Evolutionary conservation across 2,888 invertebrate genomes (phyloP).

Genomic region (Micoletzkya japonica): DNA sequence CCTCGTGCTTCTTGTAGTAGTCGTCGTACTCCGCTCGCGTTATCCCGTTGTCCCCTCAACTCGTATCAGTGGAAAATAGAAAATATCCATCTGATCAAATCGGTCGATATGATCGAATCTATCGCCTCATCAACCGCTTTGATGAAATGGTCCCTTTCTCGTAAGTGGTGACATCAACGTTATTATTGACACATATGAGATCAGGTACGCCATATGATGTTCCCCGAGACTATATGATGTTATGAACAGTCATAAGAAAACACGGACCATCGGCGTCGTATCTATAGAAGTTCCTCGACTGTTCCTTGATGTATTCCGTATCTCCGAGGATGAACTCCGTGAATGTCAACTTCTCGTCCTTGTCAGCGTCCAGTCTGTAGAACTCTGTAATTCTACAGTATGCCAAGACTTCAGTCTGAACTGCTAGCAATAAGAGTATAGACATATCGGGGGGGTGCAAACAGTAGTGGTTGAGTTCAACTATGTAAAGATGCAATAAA

Average conservation of each 20-base stretch:
- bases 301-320: slow-evolving; percentile 23
- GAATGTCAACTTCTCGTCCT: slow-evolving; percentile 20
- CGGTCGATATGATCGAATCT: background rate
- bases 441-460: too few species aligned
- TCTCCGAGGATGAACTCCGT: slow-evolving; percentile 27
- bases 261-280: slow-evolving; percentile 13
- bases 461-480: too few species aligned
- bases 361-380: slow-evolving; percentile 11
- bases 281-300: slow-evolving; percentile 27
- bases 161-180: background rate
- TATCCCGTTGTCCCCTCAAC: slow-evolving; percentile 13
- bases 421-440: too few species aligned
- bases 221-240: background rate
- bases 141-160: background rate
- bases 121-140: background rate
- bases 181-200: background rate
- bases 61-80: background rate
- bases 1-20: slow-evolving; percentile 8
- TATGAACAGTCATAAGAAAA: background rate
- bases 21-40: slow-evolving; percentile 14
- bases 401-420: too few species aligned
- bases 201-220: background rate
- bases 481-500: too few species aligned
- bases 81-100: background rate
- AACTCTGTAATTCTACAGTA: slow-evolving; percentile 9